These are phyloP conservation scores for Tipula unca DNA, from an alignment of 2,888 invertebrate species.

Conservation along the genomic window DNA sequence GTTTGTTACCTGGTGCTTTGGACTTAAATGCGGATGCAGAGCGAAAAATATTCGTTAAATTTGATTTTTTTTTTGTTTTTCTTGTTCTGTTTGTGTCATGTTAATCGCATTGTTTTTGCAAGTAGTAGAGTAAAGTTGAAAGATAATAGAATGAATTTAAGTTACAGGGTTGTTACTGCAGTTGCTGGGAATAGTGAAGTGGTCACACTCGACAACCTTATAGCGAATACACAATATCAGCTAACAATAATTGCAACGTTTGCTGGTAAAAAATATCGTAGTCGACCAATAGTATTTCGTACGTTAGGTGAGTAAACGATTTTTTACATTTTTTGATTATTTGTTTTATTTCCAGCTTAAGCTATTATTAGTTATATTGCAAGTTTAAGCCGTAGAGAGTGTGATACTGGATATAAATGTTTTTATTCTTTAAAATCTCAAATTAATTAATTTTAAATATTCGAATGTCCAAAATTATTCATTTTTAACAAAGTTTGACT, in stretches of 20 bases:
- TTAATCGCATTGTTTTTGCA: neutral
- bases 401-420: too few species aligned
- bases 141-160: constrained; percentile 58
- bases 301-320: constrained; percentile 57
- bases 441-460: too few species aligned
- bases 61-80: neutral
- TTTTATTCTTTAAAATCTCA: too few species aligned
- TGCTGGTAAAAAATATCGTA: constrained; percentile 72
- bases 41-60: neutral
- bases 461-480: too few species aligned
- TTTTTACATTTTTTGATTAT: neutral
- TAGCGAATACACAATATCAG: constrained; percentile 82
- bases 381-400: too few species aligned
- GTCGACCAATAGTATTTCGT: constrained; percentile 82
- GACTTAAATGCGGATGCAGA: neutral
- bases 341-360: too few species aligned
- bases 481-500: too few species aligned
- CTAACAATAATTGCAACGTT: constrained; percentile 77
- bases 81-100: neutral
- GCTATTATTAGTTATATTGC: too few species aligned
- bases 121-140: constrained; percentile 19
- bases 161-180: constrained; percentile 90
- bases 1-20: neutral
- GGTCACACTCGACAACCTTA: constrained; percentile 69
- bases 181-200: constrained; percentile 85